Evolutionary conservation across 2,888 invertebrate genomes (phyloP), one percentile per base, ranked within the genome.

Genomic region (Colletes collaris): DNA sequence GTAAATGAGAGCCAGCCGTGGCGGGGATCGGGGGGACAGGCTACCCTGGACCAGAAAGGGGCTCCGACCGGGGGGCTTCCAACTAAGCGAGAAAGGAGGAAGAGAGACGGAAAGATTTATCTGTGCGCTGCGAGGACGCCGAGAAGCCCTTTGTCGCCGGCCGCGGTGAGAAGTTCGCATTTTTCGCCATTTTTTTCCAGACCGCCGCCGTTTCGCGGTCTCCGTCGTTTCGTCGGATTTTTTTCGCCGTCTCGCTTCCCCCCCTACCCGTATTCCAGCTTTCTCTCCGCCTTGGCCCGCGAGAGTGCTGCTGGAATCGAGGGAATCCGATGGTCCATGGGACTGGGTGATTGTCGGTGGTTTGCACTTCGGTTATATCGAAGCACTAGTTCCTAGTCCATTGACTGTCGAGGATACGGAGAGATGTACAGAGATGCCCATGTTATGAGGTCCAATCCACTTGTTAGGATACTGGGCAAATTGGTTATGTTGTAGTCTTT

Each of bases 81-180:
- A 69, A 66, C 81, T 80, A 80, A 69, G 46, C 68, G 67, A 11
- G 55, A 27, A 70, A 66, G 63, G 79, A 58, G 74, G 53, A 65
- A 87, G 76, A 78, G 83, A 88, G 79, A 84, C 76, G 78, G 84
- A 83, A 86, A 88, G 87, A 89, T 89, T 89, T 90, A 89, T 90
- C 87, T 90, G 85, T 84, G 49, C 81, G 84, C 86, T 27, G 83
- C 85, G 83, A 86, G 80, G 76, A 85, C 76, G 83, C 56, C 40
- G 88, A 87, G 86, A 85, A 87, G 85, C 87, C 90, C 91, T 92
- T 92, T 92, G 92, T 92, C 90, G 90, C 88, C 84, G 79, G 78
- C 90, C 89, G 90, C 92, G 91, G 93, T 90, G 92, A 91, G 92
- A 92, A 92, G 87, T 92, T 88, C 88, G 90, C 91, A 92, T 92